Conservation (phyloP, 2,113 vertebrate species). For the Cephalopterus ornatus region DNA sequence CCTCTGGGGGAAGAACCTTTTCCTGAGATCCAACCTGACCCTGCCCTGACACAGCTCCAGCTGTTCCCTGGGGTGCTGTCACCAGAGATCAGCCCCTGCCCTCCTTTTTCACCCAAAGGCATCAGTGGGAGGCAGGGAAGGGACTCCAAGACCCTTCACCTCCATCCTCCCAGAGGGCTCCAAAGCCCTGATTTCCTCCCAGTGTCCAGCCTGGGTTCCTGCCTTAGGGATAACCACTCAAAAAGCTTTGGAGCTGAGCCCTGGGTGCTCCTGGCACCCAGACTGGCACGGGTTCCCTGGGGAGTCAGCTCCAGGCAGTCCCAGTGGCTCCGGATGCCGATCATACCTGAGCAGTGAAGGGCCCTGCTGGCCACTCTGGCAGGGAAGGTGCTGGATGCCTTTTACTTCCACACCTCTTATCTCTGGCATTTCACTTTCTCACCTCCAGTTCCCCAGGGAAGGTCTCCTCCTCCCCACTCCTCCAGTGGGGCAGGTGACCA, state of each 20-base stretch:
- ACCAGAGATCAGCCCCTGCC: not conserved
- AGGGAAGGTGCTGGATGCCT: not conserved
- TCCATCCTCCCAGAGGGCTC: not conserved
- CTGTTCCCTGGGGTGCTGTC: not conserved
- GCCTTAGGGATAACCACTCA: accelerated
- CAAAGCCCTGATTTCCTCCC: not conserved
- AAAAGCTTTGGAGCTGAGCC: not conserved
- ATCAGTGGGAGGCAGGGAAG: not conserved
- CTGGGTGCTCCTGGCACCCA: not conserved
- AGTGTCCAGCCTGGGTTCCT: not conserved
- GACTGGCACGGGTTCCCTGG: not conserved
- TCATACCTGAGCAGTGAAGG: conserved; percentile 42
- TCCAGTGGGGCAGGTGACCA: not conserved
- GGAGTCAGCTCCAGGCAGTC: not conserved
- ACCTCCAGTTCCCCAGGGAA: conserved; percentile 36
- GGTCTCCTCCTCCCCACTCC: not conserved
- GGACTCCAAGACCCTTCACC: not conserved
- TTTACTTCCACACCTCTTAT: conserved; percentile 27
- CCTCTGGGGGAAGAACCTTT: not conserved
- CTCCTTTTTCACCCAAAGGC: not conserved
- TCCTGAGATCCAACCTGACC: accelerated
- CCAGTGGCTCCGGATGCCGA: not conserved
- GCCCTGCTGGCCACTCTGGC: not conserved
- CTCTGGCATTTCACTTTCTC: conserved; percentile 49
- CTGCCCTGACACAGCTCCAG: not conserved